These are phyloP conservation scores for Varanus komodoensis DNA, from an alignment of 2,113 vertebrate species.

Conservation along the genomic window DNA sequence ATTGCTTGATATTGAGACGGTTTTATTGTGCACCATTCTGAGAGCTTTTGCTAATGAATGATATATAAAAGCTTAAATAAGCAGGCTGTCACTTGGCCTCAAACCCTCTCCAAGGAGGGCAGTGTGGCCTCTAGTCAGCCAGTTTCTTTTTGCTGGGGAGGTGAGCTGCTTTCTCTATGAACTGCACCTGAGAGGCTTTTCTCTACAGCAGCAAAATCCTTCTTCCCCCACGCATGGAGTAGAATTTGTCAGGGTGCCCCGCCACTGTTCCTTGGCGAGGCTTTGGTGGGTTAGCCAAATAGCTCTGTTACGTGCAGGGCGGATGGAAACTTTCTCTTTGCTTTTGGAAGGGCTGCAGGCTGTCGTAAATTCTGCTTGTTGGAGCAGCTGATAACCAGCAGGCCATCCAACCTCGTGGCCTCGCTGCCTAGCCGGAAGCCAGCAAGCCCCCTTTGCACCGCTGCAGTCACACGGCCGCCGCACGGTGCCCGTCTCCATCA, in stretches of 20 bases:
- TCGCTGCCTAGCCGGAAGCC: background rate
- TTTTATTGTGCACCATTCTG: too few relatives aligned
- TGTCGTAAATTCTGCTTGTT: slow-evolving; percentile 53
- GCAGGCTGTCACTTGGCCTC: too few relatives aligned
- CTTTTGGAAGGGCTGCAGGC: slow-evolving; percentile 40
- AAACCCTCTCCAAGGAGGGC: fast-evolving
- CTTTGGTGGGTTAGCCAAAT: slow-evolving; percentile 52
- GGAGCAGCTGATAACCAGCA: slow-evolving; percentile 38
- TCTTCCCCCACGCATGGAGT: slow-evolving; percentile 42
- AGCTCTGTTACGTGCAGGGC: slow-evolving; percentile 26
- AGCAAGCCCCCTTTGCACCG: background rate
- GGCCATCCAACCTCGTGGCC: slow-evolving; percentile 11
- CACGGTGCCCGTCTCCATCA: fast-evolving
- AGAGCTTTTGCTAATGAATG: too few relatives aligned
- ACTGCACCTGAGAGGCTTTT: background rate
- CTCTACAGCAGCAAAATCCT: background rate
- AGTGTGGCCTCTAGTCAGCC: background rate
- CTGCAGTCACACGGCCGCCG: fast-evolving
- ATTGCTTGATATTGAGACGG: too few relatives aligned
- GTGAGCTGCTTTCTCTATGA: fast-evolving
- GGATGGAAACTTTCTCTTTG: slow-evolving; percentile 48
- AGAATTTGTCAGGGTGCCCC: slow-evolving; percentile 48
- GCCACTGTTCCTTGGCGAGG: slow-evolving; percentile 50
- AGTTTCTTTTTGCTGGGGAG: background rate
- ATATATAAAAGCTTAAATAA: too few relatives aligned